phyloP scores from a whole-genome alignment of 2,797 vertebrate species.

The Pangasius djambal region DNA sequence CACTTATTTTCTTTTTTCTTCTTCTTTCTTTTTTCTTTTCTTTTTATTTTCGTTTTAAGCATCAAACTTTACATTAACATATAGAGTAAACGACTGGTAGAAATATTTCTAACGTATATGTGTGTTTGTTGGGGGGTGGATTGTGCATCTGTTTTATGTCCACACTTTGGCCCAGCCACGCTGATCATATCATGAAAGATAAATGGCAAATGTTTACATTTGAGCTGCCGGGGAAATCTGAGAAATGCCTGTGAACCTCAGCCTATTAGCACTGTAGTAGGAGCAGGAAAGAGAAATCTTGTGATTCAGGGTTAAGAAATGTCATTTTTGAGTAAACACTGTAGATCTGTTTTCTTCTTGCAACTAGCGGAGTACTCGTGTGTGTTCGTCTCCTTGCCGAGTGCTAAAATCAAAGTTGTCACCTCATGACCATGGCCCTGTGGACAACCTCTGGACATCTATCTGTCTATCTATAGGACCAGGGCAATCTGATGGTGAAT shows the following conservation, averaged over 20 bases:
- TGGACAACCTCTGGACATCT: neutral
- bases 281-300: neutral
- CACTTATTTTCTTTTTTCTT: neutral
- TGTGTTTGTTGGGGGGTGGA: neutral
- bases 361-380: neutral
- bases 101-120: neutral
- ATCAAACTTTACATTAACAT: neutral
- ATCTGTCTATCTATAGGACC: neutral
- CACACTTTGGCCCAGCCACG: slow-evolving; percentile 32
- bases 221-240: slow-evolving; percentile 45
- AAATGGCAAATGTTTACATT: slow-evolving; percentile 60
- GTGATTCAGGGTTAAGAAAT: neutral
- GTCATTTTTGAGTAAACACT: neutral
- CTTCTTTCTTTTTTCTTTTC: too few relatives aligned
- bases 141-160: slow-evolving; percentile 53
- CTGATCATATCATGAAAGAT: slow-evolving; percentile 49
- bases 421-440: neutral
- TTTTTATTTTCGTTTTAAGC: neutral
- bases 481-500: neutral
- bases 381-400: neutral
- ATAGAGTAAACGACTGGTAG: neutral
- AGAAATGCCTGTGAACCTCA: slow-evolving; percentile 48
- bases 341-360: neutral
- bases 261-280: neutral
- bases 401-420: neutral